These are phyloP conservation scores for Perca schrenkii DNA, from an alignment of 2,113 vertebrate genomes.

Conservation along the genomic window DNA sequence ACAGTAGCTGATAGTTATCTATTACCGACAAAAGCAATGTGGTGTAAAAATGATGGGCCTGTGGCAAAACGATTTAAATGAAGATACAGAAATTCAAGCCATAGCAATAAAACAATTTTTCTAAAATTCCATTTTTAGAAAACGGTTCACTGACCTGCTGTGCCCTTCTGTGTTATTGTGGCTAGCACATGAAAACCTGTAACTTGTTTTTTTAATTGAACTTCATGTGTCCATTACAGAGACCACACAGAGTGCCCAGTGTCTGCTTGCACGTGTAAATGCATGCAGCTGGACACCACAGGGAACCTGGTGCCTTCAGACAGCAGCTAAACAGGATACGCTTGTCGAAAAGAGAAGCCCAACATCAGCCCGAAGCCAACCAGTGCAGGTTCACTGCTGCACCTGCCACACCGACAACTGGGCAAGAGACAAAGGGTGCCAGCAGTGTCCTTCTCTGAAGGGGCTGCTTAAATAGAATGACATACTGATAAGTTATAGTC, in stretches of 20 bases:
- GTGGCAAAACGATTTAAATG: not conserved
- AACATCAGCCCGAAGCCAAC: conserved; percentile 41
- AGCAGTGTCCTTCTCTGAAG: conserved; percentile 35
- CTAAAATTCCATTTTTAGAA: no score
- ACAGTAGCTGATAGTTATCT: not conserved
- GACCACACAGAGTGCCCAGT: conserved; percentile 97
- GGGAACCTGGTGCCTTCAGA: conserved; percentile 96
- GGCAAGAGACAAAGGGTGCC: conserved; percentile 26
- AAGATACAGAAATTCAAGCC: not conserved
- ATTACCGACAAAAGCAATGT: not conserved
- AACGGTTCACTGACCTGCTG: not conserved
- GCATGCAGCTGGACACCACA: conserved; percentile 99
- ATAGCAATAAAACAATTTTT: not conserved
- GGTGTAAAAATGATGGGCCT: not conserved
- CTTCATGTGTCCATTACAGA: conserved; percentile 75
- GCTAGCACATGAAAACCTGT: not conserved
- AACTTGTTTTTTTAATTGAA: not conserved
- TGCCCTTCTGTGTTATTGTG: not conserved
- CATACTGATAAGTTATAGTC: conserved; percentile 43
- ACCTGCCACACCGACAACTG: conserved; percentile 20
- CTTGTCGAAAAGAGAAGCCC: conserved; percentile 36
- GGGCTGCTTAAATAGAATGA: conserved; percentile 41
- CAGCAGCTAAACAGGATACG: conserved; percentile 85
- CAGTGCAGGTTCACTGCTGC: conserved; percentile 44
- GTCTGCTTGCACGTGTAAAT: conserved; percentile 97